phyloP scores from a whole-genome alignment of 2,113 vertebrate genomes.

The Telmatochromis bifrenatus region DNA sequence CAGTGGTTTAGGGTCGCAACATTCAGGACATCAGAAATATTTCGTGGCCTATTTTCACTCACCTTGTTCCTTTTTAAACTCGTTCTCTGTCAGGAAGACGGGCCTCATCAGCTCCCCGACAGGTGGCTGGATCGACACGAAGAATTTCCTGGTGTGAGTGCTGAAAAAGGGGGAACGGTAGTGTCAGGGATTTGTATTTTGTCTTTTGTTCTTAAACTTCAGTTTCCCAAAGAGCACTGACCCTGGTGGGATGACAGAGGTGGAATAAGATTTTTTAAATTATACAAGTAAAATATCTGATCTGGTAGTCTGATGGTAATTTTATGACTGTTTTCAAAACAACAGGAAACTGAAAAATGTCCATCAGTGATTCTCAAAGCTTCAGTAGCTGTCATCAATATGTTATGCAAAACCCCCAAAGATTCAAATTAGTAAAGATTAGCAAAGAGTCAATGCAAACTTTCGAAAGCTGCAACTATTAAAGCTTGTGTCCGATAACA shows the following conservation, averaged over 20 bases:
- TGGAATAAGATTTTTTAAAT: background rate
- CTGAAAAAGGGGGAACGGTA: constrained; percentile 52
- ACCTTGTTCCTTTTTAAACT: constrained; percentile 97
- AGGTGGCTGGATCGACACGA: constrained; percentile 91
- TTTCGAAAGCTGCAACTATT: background rate
- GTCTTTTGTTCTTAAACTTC: background rate
- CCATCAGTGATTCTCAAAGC: background rate
- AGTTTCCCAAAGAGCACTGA: background rate
- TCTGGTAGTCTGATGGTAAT: background rate
- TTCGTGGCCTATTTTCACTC: constrained; percentile 6
- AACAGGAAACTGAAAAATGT: background rate
- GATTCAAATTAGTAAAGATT: background rate
- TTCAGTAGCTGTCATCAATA: background rate
- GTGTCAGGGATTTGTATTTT: background rate
- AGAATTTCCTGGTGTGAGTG: constrained; percentile 90
- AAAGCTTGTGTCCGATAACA: background rate
- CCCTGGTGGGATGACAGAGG: background rate
- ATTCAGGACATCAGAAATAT: background rate
- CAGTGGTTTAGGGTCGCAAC: background rate
- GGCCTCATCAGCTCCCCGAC: constrained; percentile 95
- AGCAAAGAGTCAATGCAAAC: background rate
- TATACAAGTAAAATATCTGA: background rate
- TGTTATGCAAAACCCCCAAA: background rate
- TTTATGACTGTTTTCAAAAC: background rate
- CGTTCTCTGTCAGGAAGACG: constrained; percentile 91